Evolutionary conservation across 2,113 vertebrate species (phyloP).

Genomic region (Festucalex cinctus): DNA sequence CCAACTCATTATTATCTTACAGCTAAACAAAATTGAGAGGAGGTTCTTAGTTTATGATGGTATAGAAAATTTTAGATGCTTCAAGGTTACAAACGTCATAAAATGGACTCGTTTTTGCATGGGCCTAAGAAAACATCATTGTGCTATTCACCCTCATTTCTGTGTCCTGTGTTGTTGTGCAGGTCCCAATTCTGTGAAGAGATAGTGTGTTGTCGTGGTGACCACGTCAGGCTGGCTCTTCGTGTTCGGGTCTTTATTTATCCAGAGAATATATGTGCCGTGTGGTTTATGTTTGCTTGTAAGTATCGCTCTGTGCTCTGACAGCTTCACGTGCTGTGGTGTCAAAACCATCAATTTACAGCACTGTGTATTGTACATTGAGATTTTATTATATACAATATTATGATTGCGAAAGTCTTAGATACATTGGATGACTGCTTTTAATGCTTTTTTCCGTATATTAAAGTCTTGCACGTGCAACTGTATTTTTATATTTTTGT

Average conservation of each 20-base stretch:
- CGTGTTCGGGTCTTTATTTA: constrained; percentile 89
- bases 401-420: not conserved
- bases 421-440: not conserved
- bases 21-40: too few relatives aligned
- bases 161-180: constrained; percentile 12
- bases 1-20: too few relatives aligned
- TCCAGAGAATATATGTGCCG: constrained; percentile 88
- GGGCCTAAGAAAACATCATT: too few relatives aligned
- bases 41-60: too few relatives aligned
- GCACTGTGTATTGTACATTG: not conserved
- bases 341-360: constrained; percentile 3
- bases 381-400: not conserved
- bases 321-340: constrained; percentile 25
- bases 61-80: too few relatives aligned
- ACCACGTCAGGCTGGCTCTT: constrained; percentile 90
- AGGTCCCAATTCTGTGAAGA: constrained; percentile 96
- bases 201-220: constrained; percentile 90
- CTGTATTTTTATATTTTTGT: constrained; percentile 34
- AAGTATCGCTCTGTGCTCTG: constrained; percentile 94
- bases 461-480: constrained; percentile 16
- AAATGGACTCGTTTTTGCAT: too few relatives aligned
- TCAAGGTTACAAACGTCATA: too few relatives aligned
- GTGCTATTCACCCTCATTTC: not conserved
- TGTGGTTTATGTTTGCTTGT: constrained; percentile 99
- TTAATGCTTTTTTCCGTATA: not conserved